Evolutionary conservation across 2,113 vertebrate species (phyloP).

Genomic region (Petrocephalus microphthalmus): DNA sequence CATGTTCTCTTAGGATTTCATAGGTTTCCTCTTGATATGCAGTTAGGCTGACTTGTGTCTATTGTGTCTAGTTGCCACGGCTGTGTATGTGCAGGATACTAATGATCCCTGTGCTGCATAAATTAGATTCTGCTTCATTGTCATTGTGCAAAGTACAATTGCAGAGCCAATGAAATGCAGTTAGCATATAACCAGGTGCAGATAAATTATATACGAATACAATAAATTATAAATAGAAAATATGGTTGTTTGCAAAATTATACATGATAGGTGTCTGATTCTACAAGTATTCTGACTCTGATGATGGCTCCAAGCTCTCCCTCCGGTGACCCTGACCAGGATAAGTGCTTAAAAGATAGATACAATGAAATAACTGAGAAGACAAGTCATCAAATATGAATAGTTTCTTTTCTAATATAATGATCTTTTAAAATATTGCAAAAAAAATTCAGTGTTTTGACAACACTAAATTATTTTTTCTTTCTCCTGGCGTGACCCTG

Average conservation of each 20-base stretch:
- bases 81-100: not conserved
- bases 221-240: not conserved
- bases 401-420: not conserved
- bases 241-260: not conserved
- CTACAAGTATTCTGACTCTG: not conserved
- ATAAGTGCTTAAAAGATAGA: not conserved
- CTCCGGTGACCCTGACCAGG: not conserved
- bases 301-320: not conserved
- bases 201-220: not conserved
- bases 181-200: not conserved
- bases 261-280: not conserved
- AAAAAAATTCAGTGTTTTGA: not conserved
- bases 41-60: not conserved
- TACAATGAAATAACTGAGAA: not conserved
- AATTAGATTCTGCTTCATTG: not conserved
- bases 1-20: not conserved
- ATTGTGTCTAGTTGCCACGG: not conserved
- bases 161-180: not conserved
- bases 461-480: not conserved
- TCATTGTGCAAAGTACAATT: not conserved
- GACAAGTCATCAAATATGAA: not conserved
- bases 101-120: not conserved
- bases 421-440: not conserved
- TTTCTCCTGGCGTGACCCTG: not conserved
- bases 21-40: not conserved